Conservation (phyloP, 1,140 invertebrate species). For the Bathynomus jamesi region DNA sequence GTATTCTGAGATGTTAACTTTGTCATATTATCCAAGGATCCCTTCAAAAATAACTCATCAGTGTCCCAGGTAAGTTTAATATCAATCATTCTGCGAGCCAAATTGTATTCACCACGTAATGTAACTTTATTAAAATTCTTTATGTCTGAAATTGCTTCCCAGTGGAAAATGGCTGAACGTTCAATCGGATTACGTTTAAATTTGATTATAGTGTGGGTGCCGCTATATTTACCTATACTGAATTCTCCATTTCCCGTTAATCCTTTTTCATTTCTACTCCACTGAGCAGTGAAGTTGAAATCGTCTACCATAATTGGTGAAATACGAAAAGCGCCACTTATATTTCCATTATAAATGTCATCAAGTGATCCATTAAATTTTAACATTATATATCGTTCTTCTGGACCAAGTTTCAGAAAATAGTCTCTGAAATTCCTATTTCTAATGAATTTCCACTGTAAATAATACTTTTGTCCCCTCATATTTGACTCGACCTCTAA, state of each 20-base stretch:
- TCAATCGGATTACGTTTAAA: conserved; percentile 1
- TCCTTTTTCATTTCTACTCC: conserved; percentile 14
- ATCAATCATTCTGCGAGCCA: conserved; percentile 13
- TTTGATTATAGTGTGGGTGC: conserved; percentile 7
- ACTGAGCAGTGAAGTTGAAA: conserved; percentile 9
- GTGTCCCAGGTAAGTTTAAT: conserved; percentile 5
- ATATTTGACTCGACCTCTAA: conserved; percentile 3
- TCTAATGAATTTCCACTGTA: conserved; percentile 17
- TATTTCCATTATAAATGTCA: conserved; percentile 11
- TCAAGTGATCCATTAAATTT: conserved; percentile 21
- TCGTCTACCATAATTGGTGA: conserved; percentile 10
- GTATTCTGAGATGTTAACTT: neutral
- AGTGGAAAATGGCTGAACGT: conserved; percentile 11
- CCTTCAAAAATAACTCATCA: conserved; percentile 1
- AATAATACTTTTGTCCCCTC: neutral
- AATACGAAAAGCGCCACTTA: conserved; percentile 20
- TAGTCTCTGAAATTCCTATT: conserved; percentile 11
- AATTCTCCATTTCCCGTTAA: conserved; percentile 13
- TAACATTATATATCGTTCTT: conserved; percentile 15
- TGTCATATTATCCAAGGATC: conserved; percentile 3
- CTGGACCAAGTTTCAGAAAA: conserved; percentile 23
- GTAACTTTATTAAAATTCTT: conserved; percentile 7
- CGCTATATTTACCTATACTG: conserved; percentile 14
- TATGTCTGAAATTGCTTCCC: conserved; percentile 17
- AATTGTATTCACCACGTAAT: conserved; percentile 17